Evolutionary conservation across 2,888 invertebrate species (phyloP), one percentile per base, ranked within the genome.

Genomic region (Antheraea yamamai): DNA sequence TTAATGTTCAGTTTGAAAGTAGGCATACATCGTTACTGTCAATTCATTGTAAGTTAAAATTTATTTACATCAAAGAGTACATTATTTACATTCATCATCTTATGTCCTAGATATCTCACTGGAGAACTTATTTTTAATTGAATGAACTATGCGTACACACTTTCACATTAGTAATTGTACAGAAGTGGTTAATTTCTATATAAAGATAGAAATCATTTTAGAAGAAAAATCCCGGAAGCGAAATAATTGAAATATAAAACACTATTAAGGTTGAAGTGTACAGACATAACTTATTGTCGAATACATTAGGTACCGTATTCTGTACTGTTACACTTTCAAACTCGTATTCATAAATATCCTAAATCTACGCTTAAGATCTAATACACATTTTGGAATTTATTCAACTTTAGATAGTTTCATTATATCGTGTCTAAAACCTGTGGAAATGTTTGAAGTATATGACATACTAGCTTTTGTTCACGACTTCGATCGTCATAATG

Each of bases 91-190:
- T 51, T 71, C n/a, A 4, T 71, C 16, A 18, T 51, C 23, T n/a
- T 47, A 23, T 71, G 39, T 71, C 71, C 71, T 47, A 71, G 30
- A 66, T 66, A 26, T 66, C 64, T 66, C 30, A 66, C 26, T 66
- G 8, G 26, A 66, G 26, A 64, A 26, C 10, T 26, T 64, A 64
- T 64, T 64, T 64, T 64, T 12, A n/a, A 61, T 26, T 64, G 26
- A 26, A 26, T 64, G 14, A 26, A 14, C 61, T 10, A 64, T 64
- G 23, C 23, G 1, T 64, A 64, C 26, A 64, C 23, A 26, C 64
- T 64, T 64, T 26, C 64, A 64, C 26, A 26, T 26, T 26, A 64
- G 2, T 64, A 10, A 26, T 64, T 23, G 64, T 26, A 64, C 16
- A 26, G 2, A 64, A 26, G 8, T 64, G 4, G 23, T 64, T 64